Conservation (phyloP, 2,888 invertebrate species). For the Acrobasis suavella region DNA sequence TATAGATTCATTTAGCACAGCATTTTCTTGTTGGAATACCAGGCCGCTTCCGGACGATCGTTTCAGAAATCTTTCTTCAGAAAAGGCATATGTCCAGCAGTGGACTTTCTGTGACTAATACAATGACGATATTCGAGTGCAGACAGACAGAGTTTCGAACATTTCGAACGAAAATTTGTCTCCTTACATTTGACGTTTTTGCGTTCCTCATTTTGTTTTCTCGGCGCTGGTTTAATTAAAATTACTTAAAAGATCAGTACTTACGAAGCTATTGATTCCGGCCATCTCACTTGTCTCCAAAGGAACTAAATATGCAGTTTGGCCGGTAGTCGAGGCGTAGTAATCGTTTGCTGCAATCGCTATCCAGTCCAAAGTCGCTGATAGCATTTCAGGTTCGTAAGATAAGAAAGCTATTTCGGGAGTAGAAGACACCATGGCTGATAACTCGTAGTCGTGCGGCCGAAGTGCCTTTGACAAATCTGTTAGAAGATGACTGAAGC, state of each 20-base stretch:
- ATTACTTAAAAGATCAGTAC: constrained; percentile 40
- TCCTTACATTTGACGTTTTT: too few relatives aligned
- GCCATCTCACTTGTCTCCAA: constrained; percentile 84
- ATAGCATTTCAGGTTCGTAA: constrained; percentile 86
- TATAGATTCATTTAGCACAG: neutral
- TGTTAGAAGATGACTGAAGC: constrained; percentile 84
- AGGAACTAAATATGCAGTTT: constrained; percentile 89
- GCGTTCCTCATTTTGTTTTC: too few relatives aligned
- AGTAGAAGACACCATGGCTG: constrained; percentile 88
- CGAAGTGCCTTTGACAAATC: constrained; percentile 85
- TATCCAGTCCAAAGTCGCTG: constrained; percentile 89
- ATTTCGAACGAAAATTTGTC: too few relatives aligned
- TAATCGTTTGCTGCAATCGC: constrained; percentile 92
- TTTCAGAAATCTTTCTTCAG: too few relatives aligned
- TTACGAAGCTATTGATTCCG: constrained; percentile 87
- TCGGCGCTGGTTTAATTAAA: neutral
- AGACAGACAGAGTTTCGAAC: too few relatives aligned
- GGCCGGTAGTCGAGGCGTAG: constrained; percentile 88
- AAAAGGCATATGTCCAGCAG: too few relatives aligned
- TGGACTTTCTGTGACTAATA: too few relatives aligned
- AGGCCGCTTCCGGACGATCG: too few relatives aligned
- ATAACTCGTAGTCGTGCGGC: constrained; percentile 84
- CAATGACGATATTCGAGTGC: too few relatives aligned
- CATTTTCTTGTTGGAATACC: too few relatives aligned
- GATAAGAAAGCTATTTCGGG: constrained; percentile 87